These are phyloP conservation scores for Ylistrum balloti DNA, from an alignment of 1,140 invertebrate genomes.

Conservation along the genomic window DNA sequence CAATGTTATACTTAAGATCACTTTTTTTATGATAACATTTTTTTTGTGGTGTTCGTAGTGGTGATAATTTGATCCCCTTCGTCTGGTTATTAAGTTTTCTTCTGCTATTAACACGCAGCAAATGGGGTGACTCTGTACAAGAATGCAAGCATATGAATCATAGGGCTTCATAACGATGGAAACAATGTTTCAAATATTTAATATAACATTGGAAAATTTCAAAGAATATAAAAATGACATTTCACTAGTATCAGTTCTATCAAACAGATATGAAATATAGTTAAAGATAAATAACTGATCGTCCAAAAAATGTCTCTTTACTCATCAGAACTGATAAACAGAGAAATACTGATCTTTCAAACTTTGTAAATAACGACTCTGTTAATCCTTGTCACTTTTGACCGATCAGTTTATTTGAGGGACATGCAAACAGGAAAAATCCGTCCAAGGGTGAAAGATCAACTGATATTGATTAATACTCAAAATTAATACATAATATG, in stretches of 20 bases:
- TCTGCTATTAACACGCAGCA: neutral
- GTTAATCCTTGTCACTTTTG: conserved; percentile 13
- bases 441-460: neutral
- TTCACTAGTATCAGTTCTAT: neutral
- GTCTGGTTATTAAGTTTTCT: neutral
- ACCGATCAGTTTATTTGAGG: neutral
- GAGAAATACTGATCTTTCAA: too few species aligned
- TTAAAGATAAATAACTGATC: neutral
- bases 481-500: neutral
- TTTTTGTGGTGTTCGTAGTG: neutral
- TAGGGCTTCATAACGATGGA: neutral
- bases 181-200: neutral
- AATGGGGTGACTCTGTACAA: neutral
- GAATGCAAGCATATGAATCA: neutral
- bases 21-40: conserved; percentile 40
- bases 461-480: neutral
- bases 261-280: neutral
- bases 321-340: neutral
- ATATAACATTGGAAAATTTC: neutral
- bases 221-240: neutral
- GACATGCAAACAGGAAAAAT: neutral
- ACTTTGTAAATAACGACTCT: neutral
- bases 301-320: neutral
- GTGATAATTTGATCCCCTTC: neutral
- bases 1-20: neutral